Evolutionary conservation across 2,888 invertebrate genomes (phyloP).

Genomic region (Cantharis rustica): DNA sequence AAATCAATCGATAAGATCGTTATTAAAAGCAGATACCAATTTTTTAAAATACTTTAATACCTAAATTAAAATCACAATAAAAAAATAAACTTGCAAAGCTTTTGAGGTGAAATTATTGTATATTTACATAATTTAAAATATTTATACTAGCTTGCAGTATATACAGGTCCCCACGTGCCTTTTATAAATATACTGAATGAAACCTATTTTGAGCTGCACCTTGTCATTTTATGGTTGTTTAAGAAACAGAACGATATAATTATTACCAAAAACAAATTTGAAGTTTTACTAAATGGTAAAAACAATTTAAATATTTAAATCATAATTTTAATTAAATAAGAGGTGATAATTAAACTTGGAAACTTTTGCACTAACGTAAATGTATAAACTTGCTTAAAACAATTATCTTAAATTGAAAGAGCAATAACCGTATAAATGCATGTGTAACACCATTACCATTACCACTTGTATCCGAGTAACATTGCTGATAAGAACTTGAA

Average conservation of each 20-base stretch:
- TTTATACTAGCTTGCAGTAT: constrained; percentile 9
- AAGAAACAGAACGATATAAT: constrained; percentile 1
- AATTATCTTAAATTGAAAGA: constrained; percentile 9
- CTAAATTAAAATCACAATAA: not conserved
- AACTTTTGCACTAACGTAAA: not conserved
- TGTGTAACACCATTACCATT: not conserved
- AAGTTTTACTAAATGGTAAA: not conserved
- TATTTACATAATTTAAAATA: constrained; percentile 13
- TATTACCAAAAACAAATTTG: not conserved
- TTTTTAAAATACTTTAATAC: not conserved
- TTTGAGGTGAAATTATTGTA: constrained; percentile 7
- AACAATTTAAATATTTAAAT: not conserved
- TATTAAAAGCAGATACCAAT: not conserved
- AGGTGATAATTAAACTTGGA: not conserved
- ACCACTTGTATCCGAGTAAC: not conserved
- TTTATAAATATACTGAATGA: constrained; percentile 16
- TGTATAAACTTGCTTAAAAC: constrained; percentile 1
- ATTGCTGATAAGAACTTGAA: not conserved
- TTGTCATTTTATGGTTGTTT: constrained; percentile 10
- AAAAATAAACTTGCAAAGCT: not conserved
- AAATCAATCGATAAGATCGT: not conserved
- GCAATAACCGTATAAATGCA: not conserved
- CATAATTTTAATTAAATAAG: not conserved
- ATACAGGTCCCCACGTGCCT: constrained; percentile 17
- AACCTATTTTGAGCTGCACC: constrained; percentile 17